phyloP scores from a whole-genome alignment of 2,113 vertebrate genomes.

The Sceloporus tristichus region DNA sequence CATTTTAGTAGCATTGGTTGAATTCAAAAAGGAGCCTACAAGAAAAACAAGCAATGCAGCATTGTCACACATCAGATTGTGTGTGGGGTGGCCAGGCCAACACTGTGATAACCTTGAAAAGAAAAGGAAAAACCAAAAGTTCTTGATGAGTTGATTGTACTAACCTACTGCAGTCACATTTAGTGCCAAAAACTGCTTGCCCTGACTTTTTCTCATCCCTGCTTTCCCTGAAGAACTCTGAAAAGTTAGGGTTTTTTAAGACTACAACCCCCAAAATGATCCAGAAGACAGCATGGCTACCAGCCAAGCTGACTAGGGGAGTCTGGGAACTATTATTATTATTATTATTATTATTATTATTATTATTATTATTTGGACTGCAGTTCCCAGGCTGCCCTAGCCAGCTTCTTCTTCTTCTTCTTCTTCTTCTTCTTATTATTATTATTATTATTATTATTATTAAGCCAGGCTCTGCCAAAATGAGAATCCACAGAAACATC shows the following conservation, averaged over 20 bases:
- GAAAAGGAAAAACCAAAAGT: background rate
- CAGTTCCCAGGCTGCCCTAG: too few species aligned
- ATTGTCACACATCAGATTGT: background rate
- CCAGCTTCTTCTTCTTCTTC: too few species aligned
- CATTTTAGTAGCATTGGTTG: background rate
- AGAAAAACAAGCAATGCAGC: background rate
- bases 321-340: background rate
- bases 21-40: background rate
- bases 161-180: background rate
- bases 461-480: too few species aligned
- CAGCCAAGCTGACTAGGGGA: background rate
- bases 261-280: background rate
- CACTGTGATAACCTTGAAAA: background rate
- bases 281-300: background rate
- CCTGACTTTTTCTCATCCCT: background rate
- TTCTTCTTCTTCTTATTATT: too few species aligned
- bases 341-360: too few species aligned
- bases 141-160: background rate
- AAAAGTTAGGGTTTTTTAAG: background rate
- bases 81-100: background rate
- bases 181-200: background rate
- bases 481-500: background rate
- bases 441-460: too few species aligned
- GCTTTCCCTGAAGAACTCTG: too few species aligned
- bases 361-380: too few species aligned